phyloP scores from a whole-genome alignment of 2,113 vertebrate species.

The Pao palembangensis region DNA sequence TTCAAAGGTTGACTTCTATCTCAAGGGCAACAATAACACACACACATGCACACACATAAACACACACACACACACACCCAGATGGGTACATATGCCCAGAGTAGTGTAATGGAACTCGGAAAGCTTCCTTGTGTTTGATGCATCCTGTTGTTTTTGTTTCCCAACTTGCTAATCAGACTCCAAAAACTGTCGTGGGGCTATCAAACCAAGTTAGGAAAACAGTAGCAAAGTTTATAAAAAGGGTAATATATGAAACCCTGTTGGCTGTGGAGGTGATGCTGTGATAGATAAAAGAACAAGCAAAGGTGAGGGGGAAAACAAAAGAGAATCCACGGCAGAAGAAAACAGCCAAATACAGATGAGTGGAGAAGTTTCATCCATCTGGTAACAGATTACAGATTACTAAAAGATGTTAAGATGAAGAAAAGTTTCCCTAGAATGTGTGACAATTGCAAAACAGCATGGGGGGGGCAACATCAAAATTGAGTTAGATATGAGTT shows the following conservation, averaged over 20 bases:
- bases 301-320: slow-evolving; percentile 40
- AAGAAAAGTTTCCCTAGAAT: slow-evolving; percentile 15
- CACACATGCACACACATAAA: slow-evolving; percentile 41
- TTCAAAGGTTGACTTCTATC: slow-evolving; percentile 57
- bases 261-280: slow-evolving; percentile 33
- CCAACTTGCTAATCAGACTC: slow-evolving; percentile 25
- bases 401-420: slow-evolving; percentile 17
- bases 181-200: slow-evolving; percentile 7
- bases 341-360: slow-evolving; percentile 32
- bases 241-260: slow-evolving; percentile 21
- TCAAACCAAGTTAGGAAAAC: slow-evolving; percentile 48
- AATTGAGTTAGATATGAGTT: neutral
- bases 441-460: slow-evolving; percentile 13
- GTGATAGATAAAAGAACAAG: slow-evolving; percentile 15
- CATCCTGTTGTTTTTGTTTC: slow-evolving; percentile 51
- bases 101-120: slow-evolving; percentile 32
- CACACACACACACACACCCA: slow-evolving; percentile 19
- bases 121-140: slow-evolving; percentile 24
- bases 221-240: slow-evolving; percentile 9
- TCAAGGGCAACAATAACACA: too few species aligned
- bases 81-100: slow-evolving; percentile 2
- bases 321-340: neutral
- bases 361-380: slow-evolving; percentile 24
- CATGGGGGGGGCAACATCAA: neutral
- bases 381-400: slow-evolving; percentile 34